These are phyloP conservation scores for Vanessa tameamea DNA, from an alignment of 1,140 invertebrate species.

Conservation along the genomic window DNA sequence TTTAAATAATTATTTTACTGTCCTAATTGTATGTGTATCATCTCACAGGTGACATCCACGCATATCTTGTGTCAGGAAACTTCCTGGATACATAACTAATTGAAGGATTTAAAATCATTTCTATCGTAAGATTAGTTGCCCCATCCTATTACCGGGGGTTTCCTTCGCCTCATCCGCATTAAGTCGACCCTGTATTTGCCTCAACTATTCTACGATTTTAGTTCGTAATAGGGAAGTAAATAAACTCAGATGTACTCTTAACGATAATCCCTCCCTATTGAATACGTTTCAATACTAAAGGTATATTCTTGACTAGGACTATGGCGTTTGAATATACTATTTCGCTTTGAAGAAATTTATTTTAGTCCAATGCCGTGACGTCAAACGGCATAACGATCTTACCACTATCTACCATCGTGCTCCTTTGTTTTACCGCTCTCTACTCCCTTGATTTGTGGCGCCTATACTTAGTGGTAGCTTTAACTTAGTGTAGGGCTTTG, in stretches of 20 bases:
- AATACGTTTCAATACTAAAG: constrained; percentile 18
- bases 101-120: background rate
- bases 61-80: background rate
- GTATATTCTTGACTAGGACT: background rate
- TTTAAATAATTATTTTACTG: no score
- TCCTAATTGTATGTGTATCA: background rate
- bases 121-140: background rate
- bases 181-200: constrained; percentile 8
- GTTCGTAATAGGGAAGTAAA: constrained; percentile 13
- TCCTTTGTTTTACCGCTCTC: no score
- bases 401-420: background rate
- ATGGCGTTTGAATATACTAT: background rate
- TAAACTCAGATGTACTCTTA: constrained; percentile 22
- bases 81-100: background rate
- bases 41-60: no score
- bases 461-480: no score
- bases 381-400: background rate
- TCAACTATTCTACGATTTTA: constrained; percentile 12
- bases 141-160: background rate
- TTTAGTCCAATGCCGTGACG: background rate
- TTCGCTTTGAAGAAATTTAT: background rate
- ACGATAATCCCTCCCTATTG: constrained; percentile 37
- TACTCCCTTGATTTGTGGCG: no score
- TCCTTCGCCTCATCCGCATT: constrained; percentile 5
- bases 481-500: no score